phyloP scores from a whole-genome alignment of 2,113 vertebrate genomes.

The Brachyhypopomus occidentalis region DNA sequence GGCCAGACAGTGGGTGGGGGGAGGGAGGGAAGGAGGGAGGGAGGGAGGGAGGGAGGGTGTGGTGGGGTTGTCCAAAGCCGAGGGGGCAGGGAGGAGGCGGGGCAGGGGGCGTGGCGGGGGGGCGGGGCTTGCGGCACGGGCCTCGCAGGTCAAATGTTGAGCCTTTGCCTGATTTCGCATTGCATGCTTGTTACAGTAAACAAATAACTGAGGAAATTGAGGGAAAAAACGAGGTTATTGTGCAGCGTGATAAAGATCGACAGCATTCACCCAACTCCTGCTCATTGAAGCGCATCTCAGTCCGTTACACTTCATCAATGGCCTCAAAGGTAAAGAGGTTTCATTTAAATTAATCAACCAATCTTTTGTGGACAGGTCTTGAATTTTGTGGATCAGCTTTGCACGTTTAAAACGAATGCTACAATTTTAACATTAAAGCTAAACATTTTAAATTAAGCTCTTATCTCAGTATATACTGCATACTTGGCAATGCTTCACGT shows the following conservation, averaged over 20 bases:
- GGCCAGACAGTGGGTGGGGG: constrained; percentile 48
- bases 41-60: not conserved
- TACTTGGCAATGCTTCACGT: too few species aligned
- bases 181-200: constrained; percentile 74
- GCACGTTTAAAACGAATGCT: not conserved
- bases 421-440: not conserved
- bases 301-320: not conserved
- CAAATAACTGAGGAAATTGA: constrained; percentile 62
- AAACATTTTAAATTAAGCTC: not conserved
- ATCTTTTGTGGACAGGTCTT: constrained; percentile 20
- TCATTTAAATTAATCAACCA: not conserved
- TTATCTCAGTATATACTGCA: not conserved
- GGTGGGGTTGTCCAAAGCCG: not conserved
- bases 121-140: not conserved
- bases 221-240: constrained; percentile 41
- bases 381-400: not conserved
- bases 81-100: constrained; percentile 30
- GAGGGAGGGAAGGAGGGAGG: constrained; percentile 28
- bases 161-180: constrained; percentile 68
- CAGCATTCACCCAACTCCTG: constrained; percentile 15
- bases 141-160: constrained; percentile 63
- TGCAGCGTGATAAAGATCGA: constrained; percentile 9
- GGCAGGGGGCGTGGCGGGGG: not conserved
- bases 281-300: not conserved
- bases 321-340: not conserved